phyloP scores from a whole-genome alignment of 2,113 vertebrate genomes.

The Syngnathoides biaculeatus region DNA sequence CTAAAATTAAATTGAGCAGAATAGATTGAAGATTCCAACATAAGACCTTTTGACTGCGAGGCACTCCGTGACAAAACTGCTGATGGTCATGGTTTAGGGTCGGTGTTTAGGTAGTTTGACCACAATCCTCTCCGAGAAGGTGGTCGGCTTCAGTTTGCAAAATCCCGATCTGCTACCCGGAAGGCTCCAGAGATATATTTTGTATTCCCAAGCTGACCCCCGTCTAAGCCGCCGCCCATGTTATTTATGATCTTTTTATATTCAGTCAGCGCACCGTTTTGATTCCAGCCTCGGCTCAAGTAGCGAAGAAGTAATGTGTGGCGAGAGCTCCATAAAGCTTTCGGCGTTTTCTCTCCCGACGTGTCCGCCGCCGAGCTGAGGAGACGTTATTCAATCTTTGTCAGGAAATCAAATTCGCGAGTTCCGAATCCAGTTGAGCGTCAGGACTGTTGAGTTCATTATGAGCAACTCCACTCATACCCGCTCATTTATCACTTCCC shows the following conservation, averaged over 20 bases:
- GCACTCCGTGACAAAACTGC: too few species aligned
- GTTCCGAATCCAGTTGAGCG: conserved; percentile 20
- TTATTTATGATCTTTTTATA: conserved; percentile 49
- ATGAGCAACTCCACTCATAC: conserved; percentile 3
- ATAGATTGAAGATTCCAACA: too few species aligned
- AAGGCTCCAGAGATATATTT: conserved; percentile 6
- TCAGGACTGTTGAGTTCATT: conserved; percentile 21
- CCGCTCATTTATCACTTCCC: neutral
- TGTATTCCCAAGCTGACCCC: conserved; percentile 28
- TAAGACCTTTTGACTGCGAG: too few species aligned
- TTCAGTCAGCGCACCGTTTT: conserved; percentile 41
- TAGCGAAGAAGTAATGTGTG: conserved; percentile 31
- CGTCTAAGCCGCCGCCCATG: conserved; percentile 23
- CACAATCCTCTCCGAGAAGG: neutral
- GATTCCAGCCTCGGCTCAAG: conserved; percentile 47
- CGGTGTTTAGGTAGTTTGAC: neutral
- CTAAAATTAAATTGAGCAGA: too few species aligned
- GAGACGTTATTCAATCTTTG: conserved; percentile 24
- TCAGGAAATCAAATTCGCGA: conserved; percentile 16
- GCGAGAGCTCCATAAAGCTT: conserved; percentile 43
- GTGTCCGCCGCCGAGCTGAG: conserved; percentile 41
- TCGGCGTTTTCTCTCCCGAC: conserved; percentile 54
- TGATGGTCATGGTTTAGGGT: too few species aligned
- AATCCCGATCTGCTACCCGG: neutral
- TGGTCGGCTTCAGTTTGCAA: neutral